Evolutionary conservation across 2,888 invertebrate species (phyloP), one percentile per base, ranked within the genome.

Genomic region (Drosophila monieri): DNA sequence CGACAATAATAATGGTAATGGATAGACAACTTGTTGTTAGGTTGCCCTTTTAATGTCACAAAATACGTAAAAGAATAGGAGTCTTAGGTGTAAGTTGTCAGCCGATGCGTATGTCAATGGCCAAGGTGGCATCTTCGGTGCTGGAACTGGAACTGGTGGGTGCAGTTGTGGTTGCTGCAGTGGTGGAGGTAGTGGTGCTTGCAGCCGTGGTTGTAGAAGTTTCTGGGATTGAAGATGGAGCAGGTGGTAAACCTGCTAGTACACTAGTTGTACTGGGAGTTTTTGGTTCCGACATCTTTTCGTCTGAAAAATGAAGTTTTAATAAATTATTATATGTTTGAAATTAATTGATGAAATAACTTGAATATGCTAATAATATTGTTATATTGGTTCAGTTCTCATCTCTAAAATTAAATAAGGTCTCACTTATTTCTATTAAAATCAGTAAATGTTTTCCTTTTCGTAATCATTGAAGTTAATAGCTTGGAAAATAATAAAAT

Each of bases 21-120:
- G 67, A 69, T 35, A 66, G 57, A 69, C 69, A 62, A 14, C 48
- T 74, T 74, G 49, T 58, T 56, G 72, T 62, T 43, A 37, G 47
- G 23, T 41, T 51, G 47, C 46, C 30, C 55, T 32, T 65, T 85
- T 73, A 79, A 83, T 77, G 76, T 59, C 30, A 57, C 41, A 18
- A 39, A n/a, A 51, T 47, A 30, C 43, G 58, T 21, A 55, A 53
- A 39, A 39, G 49, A 41, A 39, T 47, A 14, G n/a, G 12, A 14
- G 27, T n/a, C 23, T 30, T 12, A 12, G 21, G 23, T 71, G 57
- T 66, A 66, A 23, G 30, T 52, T 54, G 56, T 53, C 37, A 48
- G 46, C 84, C 85, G 57, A 81, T 73, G 55, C 89, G 80, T 43
- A 90, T 49, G 73, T 90, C 90, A 74, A 89, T 90, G 56, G 58